A percentile compares a stretch with the other conserved stretches of the same genome.
Evolutionary conservation across 2,888 invertebrate species (phyloP).

Genomic region (Acrocera orbiculus): DNA sequence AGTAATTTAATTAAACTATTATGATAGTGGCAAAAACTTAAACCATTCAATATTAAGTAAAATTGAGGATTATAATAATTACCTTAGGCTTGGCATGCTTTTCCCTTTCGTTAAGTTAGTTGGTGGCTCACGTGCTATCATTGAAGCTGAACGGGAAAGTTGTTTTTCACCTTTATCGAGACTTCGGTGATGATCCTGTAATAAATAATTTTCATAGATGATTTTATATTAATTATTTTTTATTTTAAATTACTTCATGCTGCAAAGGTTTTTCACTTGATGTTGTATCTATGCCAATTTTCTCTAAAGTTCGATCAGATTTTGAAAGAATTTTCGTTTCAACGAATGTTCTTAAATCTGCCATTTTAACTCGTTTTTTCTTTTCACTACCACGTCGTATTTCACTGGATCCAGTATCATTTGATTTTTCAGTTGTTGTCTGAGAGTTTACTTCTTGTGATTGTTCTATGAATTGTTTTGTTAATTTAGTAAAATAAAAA

Average conservation of each 20-base stretch:
- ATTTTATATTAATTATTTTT: background rate
- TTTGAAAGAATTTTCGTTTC: constrained; percentile 81
- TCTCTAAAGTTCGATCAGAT: constrained; percentile 79
- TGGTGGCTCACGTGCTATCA: constrained; percentile 43
- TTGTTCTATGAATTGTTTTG: no score
- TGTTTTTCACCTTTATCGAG: constrained; percentile 64
- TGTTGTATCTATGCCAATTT: constrained; percentile 54
- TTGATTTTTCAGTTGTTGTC: constrained; percentile 11
- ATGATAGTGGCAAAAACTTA: no score
- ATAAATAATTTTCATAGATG: constrained; percentile 13
- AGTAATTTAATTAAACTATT: no score
- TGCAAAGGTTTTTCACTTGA: constrained; percentile 38
- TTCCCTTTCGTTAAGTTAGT: constrained; percentile 79
- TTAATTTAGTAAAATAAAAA: no score
- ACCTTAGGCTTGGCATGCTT: constrained; percentile 94
- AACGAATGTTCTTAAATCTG: constrained; percentile 77
- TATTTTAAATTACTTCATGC: constrained; percentile 42
- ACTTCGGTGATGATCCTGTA: constrained; percentile 64
- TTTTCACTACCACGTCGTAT: constrained; percentile 63
- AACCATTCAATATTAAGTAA: no score
- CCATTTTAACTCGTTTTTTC: constrained; percentile 78
- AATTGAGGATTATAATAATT: constrained; percentile 18
- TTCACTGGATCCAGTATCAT: constrained; percentile 10
- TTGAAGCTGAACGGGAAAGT: constrained; percentile 51
- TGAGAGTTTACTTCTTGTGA: no score